Evolutionary conservation across 2,113 vertebrate genomes (phyloP).

Genomic region (Astur gentilis): DNA sequence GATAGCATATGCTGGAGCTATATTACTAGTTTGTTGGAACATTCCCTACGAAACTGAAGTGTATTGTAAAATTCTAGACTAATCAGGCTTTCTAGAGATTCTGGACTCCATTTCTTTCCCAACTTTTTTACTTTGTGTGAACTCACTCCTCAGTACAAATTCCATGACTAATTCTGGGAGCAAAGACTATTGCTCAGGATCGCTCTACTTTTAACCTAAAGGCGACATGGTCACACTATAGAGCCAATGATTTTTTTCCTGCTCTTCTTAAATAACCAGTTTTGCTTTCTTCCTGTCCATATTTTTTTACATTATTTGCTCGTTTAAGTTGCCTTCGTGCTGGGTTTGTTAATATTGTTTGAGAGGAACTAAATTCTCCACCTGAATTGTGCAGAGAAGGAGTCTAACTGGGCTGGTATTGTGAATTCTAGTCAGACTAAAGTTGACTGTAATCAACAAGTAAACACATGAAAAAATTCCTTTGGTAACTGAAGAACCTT

Average conservation of each 20-base stretch:
- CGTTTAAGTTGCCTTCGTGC: not conserved
- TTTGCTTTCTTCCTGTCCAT: not conserved
- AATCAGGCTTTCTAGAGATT: not conserved
- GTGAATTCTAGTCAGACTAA: not conserved
- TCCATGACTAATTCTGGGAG: not conserved
- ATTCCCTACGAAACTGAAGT: not conserved
- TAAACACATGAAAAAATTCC: not conserved
- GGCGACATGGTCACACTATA: accelerated
- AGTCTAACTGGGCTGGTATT: not conserved
- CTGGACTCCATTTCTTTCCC: not conserved
- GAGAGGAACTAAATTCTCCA: not conserved
- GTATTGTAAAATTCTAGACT: not conserved
- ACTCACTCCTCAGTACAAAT: not conserved
- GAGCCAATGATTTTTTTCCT: not conserved
- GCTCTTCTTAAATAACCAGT: not conserved
- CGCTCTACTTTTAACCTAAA: not conserved
- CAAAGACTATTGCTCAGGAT: not conserved
- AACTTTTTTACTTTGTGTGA: not conserved
- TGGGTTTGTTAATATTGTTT: not conserved
- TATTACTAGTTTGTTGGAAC: not conserved
- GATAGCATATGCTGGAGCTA: not conserved
- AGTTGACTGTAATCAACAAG: not conserved
- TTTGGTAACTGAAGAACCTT: not conserved
- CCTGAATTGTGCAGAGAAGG: not conserved
- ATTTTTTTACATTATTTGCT: not conserved